Evolutionary conservation across 35 echinoderm and acorn worm species (phyloP).

Genomic region (Acanthaster planci): DNA sequence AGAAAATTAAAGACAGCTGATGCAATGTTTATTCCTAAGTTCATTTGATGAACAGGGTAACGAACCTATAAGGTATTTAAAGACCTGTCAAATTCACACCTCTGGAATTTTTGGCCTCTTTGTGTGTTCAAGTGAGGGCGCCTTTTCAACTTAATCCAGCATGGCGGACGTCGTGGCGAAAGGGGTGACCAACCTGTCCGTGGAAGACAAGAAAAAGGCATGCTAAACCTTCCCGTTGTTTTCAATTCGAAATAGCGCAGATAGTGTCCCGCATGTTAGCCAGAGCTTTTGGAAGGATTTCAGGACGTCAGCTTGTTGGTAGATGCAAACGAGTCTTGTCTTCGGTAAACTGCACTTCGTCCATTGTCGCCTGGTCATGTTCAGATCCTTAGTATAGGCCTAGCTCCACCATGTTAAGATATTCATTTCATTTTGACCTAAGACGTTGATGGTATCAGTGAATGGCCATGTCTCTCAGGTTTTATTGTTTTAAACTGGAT

Average conservation of each 20-base stretch:
- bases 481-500: no score
- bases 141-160: conserved; percentile 1
- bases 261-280: conserved; percentile 37
- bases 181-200: conserved; percentile 46
- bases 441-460: no score
- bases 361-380: no score
- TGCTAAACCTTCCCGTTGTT: conserved; percentile 46
- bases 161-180: conserved; percentile 64
- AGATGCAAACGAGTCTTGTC: conserved; percentile 47
- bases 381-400: no score
- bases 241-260: neutral
- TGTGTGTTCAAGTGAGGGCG: neutral
- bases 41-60: no score
- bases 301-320: conserved; percentile 27
- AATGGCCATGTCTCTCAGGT: no score
- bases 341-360: conserved; percentile 10
- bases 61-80: no score
- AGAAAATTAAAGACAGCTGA: no score
- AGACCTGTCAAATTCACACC: no score
- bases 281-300: conserved; percentile 37
- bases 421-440: no score
- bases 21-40: no score
- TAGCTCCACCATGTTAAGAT: no score
- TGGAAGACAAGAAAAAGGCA: conserved; percentile 74
- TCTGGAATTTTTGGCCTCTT: neutral